Evolutionary conservation across 2,888 invertebrate genomes (phyloP), one percentile per base, ranked within the genome.

Genomic region (Prionchulus punctatus): DNA sequence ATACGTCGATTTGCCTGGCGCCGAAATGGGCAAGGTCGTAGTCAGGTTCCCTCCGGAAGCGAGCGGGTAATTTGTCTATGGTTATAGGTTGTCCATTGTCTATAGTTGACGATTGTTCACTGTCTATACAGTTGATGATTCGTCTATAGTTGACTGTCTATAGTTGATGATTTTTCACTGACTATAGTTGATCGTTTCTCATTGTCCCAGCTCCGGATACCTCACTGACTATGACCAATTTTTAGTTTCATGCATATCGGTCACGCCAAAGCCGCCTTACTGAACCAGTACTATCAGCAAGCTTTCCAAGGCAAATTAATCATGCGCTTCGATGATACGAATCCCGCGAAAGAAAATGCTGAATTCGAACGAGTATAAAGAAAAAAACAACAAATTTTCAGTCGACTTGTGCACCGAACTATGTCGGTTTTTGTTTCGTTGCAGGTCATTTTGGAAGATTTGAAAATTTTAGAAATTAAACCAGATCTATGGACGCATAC

Each of bases 11-110:
- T 77, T 99, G 54, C 92, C 92, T 0, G 88, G 87, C 55, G 98
- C 96, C 30, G 89, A 92, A 75, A 85, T 86, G 81, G 96, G 96
- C 30, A 88, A 98, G 75, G 94, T 99, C 54, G 81, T 98, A 30
- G 96, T 98, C 0, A 79, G 98, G 60, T 99, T 99, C 72, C 98
- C 98, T n/a, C 98, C 98, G 43, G 98, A 99, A 77, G 98, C 98
- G 36, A 94, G 94, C 64, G 98, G 92, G 79, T 89, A 72, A 62
- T 71, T 23, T 36, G 12, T 36, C 7, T 18, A 7, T 12, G 18
- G 36, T 36, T 36, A 7, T 12, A n/a, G n/a, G n/a, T n/a, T n/a
- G n/a, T n/a, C n/a, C n/a, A n/a, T n/a, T n/a, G n/a, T n/a, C n/a
- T n/a, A n/a, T n/a, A n/a, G n/a, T n/a, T n/a, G n/a, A n/a, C n/a